Conservation (phyloP, 2,888 invertebrate genomes). For the Nudaria mundana region DNA sequence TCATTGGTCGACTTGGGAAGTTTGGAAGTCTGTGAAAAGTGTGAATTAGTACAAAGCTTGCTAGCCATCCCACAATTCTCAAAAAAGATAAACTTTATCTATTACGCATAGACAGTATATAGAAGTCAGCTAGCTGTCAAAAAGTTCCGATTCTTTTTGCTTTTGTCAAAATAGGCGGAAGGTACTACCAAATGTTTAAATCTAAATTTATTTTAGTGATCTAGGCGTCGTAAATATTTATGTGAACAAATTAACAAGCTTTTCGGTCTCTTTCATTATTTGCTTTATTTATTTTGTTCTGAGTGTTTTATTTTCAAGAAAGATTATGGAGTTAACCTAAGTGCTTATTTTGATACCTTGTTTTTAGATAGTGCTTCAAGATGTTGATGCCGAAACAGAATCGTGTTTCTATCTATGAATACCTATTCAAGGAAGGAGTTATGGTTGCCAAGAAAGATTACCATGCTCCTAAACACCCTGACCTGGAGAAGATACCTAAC, state of each 20-base stretch:
- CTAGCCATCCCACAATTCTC: no score
- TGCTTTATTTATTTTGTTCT: slow-evolving; percentile 32
- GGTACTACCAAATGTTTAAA: slow-evolving; percentile 36
- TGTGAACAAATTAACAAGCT: slow-evolving; percentile 7
- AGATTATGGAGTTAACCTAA: slow-evolving; percentile 49
- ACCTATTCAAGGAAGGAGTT: slow-evolving; percentile 99
- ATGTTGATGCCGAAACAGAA: slow-evolving; percentile 99
- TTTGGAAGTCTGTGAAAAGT: no score
- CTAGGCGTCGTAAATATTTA: slow-evolving; percentile 15
- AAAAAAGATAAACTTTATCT: no score
- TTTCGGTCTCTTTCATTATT: slow-evolving; percentile 5
- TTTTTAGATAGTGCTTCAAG: slow-evolving; percentile 81
- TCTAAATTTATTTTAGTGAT: slow-evolving; percentile 37
- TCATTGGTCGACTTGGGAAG: no score
- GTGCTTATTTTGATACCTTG: slow-evolving; percentile 42
- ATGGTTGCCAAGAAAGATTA: slow-evolving; percentile 99
- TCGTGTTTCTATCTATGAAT: slow-evolving; percentile 97
- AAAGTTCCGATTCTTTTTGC: slow-evolving; percentile 32
- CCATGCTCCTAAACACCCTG: slow-evolving; percentile 98
- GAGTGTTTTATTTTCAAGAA: slow-evolving; percentile 7
- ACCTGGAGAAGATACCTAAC: slow-evolving; percentile 96
- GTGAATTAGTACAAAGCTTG: no score
- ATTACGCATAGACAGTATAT: no score
- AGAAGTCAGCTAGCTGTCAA: slow-evolving; percentile 31
- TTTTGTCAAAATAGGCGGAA: slow-evolving; percentile 49